Conservation (phyloP, 2,888 invertebrate genomes). For the Clanis bilineata region DNA sequence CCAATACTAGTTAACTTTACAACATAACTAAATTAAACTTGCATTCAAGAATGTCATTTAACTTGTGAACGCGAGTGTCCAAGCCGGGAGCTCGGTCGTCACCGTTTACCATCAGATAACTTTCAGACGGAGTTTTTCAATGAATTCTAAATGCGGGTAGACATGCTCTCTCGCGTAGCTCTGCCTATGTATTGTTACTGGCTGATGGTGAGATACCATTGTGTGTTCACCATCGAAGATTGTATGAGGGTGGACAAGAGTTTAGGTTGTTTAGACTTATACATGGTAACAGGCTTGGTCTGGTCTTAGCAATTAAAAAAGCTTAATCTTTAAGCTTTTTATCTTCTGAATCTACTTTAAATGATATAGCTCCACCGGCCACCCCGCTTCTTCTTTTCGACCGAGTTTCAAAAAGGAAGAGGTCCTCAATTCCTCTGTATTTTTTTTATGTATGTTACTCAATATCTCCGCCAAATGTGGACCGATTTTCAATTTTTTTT, state of each 20-base stretch:
- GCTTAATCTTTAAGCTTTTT: too few relatives aligned
- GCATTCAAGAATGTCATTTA: conserved; percentile 7
- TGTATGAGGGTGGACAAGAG: neutral
- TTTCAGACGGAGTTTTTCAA: conserved; percentile 77
- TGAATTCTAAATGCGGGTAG: conserved; percentile 76
- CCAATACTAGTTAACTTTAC: conserved; percentile 1
- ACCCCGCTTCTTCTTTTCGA: too few relatives aligned
- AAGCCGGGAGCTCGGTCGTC: conserved; percentile 32
- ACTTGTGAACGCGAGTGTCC: conserved; percentile 14
- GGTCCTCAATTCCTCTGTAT: too few relatives aligned
- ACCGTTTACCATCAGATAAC: conserved; percentile 76
- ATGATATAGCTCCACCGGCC: too few relatives aligned
- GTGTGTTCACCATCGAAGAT: neutral
- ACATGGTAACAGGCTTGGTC: too few relatives aligned
- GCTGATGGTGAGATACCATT: conserved; percentile 47
- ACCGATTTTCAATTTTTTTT: too few relatives aligned
- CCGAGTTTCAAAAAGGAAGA: too few relatives aligned
- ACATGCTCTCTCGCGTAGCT: conserved; percentile 22
- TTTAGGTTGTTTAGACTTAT: neutral
- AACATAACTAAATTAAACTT: conserved; percentile 8
- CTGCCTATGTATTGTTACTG: conserved; percentile 33
- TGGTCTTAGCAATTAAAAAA: too few relatives aligned
- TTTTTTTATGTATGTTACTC: too few relatives aligned
- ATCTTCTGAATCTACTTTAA: too few relatives aligned
- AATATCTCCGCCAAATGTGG: too few relatives aligned